A percentile compares a stretch with the other conserved stretches of the same genome.
These are phyloP conservation scores for Oryzias celebensis DNA, from an alignment of 2,113 vertebrate species.

Conservation along the genomic window DNA sequence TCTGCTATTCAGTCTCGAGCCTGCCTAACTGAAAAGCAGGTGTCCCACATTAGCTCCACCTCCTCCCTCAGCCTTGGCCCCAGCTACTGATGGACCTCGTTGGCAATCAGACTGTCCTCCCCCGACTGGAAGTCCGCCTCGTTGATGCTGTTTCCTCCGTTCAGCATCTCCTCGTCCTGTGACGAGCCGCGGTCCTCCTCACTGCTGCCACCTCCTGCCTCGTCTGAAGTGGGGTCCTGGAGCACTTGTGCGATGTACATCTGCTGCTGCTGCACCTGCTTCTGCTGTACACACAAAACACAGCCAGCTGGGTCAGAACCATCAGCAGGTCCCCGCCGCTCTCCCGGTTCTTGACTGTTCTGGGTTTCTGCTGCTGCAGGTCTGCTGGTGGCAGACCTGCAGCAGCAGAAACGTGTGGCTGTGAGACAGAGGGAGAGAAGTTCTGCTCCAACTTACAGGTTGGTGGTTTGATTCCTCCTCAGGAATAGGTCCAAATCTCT, in stretches of 20 bases:
- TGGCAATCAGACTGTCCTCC: conserved; percentile 98
- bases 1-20: too few species aligned
- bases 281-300: conserved; percentile 11
- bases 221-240: conserved; percentile 88
- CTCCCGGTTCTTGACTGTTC: neutral
- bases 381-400: too few species aligned
- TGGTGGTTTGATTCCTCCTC: too few species aligned
- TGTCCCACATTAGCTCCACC: conserved; percentile 35
- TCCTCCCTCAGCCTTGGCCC: conserved; percentile 49
- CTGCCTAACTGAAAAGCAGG: too few species aligned
- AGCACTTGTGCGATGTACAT: conserved; percentile 97
- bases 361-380: too few species aligned
- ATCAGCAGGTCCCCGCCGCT: neutral
- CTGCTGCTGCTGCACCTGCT: conserved; percentile 74
- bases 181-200: conserved; percentile 84
- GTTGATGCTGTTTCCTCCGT: conserved; percentile 84
- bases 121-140: conserved; percentile 98
- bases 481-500: too few species aligned
- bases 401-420: too few species aligned
- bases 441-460: too few species aligned
- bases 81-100: conserved; percentile 87
- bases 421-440: too few species aligned
- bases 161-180: conserved; percentile 92
- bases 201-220: conserved; percentile 75
- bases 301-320: neutral